Base-by-base conservation (phyloP, 2,888 invertebrate genomes). In the Helicoverpa assulta region DNA sequence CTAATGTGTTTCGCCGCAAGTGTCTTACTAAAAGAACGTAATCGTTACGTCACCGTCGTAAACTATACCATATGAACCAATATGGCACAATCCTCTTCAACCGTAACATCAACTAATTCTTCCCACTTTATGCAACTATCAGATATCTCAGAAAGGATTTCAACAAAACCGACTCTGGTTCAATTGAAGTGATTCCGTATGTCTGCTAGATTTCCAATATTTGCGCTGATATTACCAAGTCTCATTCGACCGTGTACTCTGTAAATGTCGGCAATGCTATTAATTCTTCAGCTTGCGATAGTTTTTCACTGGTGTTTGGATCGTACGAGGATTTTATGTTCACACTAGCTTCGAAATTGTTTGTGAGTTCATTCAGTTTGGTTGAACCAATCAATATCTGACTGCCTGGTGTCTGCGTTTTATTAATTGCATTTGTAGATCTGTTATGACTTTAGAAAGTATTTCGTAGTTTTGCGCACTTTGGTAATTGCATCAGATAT, bases 171-270 rank as follows among this genome's bases (percentile, higher is more conserved):
- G 18, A 47, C n/a, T 58, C 55, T 26, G 26, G 57, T 75, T 76
- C 70, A 75, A 64, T 60, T 40, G 50, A 64, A 75, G 14, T 52
- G 62, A 54, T 76, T 60, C 60, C 51, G 54, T 40, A 60, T 47
- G 64, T 79, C 58, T 75, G 50, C 56, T 19, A 51, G 80, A 69
- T 29, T 64, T 75, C 59, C 63, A 76, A 80, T 79, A 79, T 76
- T 76, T 76, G 76, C 52, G 60, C 70, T 54, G 80, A 69, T 64
- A 69, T 58, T 79, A 80, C 80, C n/a, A 70, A 68, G 76, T 79
- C 52, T 40, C 52, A 8, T 37, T 12, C 54, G 26, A 37, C 61
- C 61, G 43, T 21, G 55, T n/a, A 29, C 69, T 73, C 50, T 26
- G 74, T 33, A 56, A 76, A 70, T 12, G 43, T 60, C 51, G 33